A percentile compares a stretch with the other conserved stretches of the same genome.
These are phyloP conservation scores for Operophtera brumata DNA, from an alignment of 2,888 invertebrate species.

Conservation along the genomic window DNA sequence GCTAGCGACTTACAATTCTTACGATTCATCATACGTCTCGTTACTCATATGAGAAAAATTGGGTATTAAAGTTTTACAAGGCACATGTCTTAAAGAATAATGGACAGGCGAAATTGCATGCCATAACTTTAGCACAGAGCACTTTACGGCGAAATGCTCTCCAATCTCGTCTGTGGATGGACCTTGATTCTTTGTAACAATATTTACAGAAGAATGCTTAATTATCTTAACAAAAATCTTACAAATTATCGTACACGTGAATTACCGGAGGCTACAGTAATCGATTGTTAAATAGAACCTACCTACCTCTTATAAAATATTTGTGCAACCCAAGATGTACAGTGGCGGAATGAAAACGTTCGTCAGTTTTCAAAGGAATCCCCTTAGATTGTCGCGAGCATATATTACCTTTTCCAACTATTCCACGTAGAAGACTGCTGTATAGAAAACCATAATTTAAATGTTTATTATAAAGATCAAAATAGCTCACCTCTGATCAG, in stretches of 20 bases:
- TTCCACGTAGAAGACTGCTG: no score
- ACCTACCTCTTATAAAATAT: background rate
- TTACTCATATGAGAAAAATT: conserved; percentile 55
- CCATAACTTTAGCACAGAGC: conserved; percentile 3
- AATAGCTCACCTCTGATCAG: no score
- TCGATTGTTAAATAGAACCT: background rate
- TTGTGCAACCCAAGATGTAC: no score
- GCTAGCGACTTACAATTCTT: conserved; percentile 23
- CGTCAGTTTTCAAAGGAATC: no score
- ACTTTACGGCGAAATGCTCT: background rate
- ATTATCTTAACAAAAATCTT: background rate
- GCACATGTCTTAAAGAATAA: conserved; percentile 27
- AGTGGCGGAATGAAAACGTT: no score
- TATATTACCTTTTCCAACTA: no score
- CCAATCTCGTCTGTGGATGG: background rate
- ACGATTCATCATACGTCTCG: conserved; percentile 47
- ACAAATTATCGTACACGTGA: conserved; percentile 20
- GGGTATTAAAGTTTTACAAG: conserved; percentile 37
- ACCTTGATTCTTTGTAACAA: conserved; percentile 16
- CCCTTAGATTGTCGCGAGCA: no score
- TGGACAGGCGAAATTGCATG: conserved; percentile 35
- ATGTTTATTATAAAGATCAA: no score
- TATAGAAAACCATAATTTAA: no score
- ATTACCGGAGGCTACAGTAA: conserved; percentile 18
- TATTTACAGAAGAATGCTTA: background rate